A percentile compares a stretch with the other conserved stretches of the same genome.
Evolutionary conservation across 92 coral and sea anemone genomes (phyloP).

Genomic region (Montipora capitata): DNA sequence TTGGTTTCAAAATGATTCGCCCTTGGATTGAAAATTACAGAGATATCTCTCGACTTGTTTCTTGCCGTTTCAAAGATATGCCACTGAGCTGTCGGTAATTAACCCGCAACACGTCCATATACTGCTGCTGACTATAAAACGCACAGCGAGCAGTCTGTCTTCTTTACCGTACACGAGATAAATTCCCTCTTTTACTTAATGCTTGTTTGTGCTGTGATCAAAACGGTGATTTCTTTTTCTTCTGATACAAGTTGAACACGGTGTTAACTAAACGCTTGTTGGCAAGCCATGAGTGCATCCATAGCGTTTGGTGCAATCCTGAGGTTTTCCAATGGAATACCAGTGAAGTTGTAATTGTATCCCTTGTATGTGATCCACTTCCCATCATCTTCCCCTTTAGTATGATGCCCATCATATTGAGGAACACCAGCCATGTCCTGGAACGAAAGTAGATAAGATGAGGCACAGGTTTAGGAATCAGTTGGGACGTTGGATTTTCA

Average conservation of each 20-base stretch:
- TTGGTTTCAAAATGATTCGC: too few species aligned
- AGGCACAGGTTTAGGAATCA: not conserved
- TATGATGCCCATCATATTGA: slow-evolving; percentile 92
- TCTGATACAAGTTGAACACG: not conserved
- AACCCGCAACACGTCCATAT: too few species aligned
- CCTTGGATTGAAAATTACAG: too few species aligned
- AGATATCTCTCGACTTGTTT: too few species aligned
- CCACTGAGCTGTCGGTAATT: too few species aligned
- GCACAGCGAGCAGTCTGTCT: too few species aligned
- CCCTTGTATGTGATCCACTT: slow-evolving; percentile 90
- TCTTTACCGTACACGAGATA: too few species aligned
- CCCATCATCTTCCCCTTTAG: slow-evolving; percentile 91
- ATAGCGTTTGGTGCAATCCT: slow-evolving; percentile 96
- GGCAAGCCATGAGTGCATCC: slow-evolving; percentile 97
- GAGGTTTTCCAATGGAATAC: slow-evolving; percentile 77
- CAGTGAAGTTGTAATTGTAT: slow-evolving; percentile 77
- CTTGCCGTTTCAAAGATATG: too few species aligned
- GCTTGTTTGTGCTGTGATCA: not conserved
- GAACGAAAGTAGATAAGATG: not conserved
- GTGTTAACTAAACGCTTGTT: slow-evolving; percentile 61
- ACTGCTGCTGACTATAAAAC: too few species aligned
- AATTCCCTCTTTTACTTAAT: too few species aligned
- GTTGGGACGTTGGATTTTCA: too few species aligned
- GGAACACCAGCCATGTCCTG: slow-evolving; percentile 78
- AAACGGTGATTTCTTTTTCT: not conserved